A percentile compares a stretch with the other conserved stretches of the same genome.
Conservation (phyloP, 2,888 invertebrate genomes). For the Cancer borealis region DNA sequence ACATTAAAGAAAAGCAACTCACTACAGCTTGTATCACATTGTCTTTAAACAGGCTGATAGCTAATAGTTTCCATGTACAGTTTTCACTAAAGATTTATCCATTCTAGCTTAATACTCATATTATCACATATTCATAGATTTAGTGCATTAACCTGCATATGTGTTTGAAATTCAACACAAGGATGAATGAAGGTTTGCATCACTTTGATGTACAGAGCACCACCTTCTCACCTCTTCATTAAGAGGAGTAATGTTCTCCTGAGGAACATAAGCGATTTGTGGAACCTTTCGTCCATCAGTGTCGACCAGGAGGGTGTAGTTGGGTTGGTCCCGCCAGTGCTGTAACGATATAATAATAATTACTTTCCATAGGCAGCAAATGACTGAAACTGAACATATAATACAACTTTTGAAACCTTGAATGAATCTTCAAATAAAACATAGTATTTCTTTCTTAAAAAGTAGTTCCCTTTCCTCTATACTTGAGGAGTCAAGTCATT, state of each 20-base stretch:
- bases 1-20: neutral
- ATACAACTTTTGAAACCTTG: neutral
- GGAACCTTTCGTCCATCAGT: constrained; percentile 80
- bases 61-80: neutral
- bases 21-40: neutral
- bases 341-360: constrained; percentile 43
- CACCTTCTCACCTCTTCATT: constrained; percentile 70
- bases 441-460: neutral
- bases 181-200: neutral
- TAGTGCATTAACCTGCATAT: neutral
- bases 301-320: constrained; percentile 82
- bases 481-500: neutral
- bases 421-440: neutral
- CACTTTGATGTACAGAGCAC: constrained; percentile 41
- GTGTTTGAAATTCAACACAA: neutral
- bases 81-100: neutral
- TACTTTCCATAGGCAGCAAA: neutral
- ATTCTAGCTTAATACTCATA: neutral
- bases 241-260: constrained; percentile 79
- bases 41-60: neutral
- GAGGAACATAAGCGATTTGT: constrained; percentile 81
- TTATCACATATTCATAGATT: neutral
- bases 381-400: neutral
- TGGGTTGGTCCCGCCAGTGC: constrained; percentile 80
- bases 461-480: neutral